Evolutionary conservation across 2,113 vertebrate genomes (phyloP).

Genomic region (Pedetes capensis): DNA sequence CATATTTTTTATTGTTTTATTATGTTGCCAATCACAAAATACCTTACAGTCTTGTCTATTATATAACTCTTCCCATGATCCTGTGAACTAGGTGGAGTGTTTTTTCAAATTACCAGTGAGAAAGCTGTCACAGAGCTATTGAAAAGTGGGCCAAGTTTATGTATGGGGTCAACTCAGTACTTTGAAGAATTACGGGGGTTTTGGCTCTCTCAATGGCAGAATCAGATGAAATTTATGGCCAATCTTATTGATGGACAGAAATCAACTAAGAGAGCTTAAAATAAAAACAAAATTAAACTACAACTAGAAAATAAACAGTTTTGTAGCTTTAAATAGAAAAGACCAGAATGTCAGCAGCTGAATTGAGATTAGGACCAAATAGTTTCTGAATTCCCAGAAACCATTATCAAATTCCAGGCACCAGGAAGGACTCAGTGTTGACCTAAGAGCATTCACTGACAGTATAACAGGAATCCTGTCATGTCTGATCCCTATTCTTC

Average conservation of each 20-base stretch:
- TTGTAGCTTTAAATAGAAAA: constrained; percentile 45
- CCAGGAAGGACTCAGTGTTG: neutral
- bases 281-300: constrained; percentile 35
- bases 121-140: neutral
- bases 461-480: neutral
- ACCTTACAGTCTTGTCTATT: neutral
- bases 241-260: constrained; percentile 1
- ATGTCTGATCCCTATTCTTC: neutral
- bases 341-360: constrained; percentile 31
- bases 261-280: constrained; percentile 47
- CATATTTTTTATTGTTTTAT: constrained; percentile 30
- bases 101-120: constrained; percentile 19
- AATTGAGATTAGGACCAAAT: constrained; percentile 19
- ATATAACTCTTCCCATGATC: neutral
- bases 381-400: constrained; percentile 38
- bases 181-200: neutral
- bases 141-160: constrained; percentile 21
- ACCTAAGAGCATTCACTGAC: neutral
- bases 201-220: constrained; percentile 26
- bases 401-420: neutral
- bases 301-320: constrained; percentile 23
- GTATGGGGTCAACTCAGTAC: neutral
- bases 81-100: neutral
- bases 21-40: constrained; percentile 22
- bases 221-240: constrained; percentile 27